These are phyloP conservation scores for Microdon myrmicae DNA, from an alignment of 2,888 invertebrate genomes.

Conservation along the genomic window DNA sequence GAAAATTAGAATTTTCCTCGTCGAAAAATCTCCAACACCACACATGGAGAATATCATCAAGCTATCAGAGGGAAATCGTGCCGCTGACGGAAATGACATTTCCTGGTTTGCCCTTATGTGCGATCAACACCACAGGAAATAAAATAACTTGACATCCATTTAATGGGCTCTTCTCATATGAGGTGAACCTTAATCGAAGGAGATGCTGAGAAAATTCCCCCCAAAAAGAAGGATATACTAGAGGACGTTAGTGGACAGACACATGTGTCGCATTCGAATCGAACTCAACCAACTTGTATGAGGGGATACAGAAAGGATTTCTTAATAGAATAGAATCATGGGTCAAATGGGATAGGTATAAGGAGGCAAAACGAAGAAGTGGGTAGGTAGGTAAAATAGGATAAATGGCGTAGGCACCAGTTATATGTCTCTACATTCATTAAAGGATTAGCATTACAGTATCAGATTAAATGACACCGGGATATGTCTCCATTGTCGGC, in stretches of 20 bases:
- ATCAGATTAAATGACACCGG: conserved; percentile 38
- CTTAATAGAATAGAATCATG: no score
- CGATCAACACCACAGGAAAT: conserved; percentile 31
- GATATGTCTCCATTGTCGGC: conserved; percentile 29
- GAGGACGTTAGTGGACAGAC: no score
- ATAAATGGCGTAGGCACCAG: no score
- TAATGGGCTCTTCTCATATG: conserved; percentile 38
- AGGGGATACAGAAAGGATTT: no score
- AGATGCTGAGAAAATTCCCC: not conserved
- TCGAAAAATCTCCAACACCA: not conserved
- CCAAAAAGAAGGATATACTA: no score
- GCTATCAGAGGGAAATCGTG: no score
- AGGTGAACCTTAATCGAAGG: conserved; percentile 9
- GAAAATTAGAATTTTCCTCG: conserved; percentile 31
- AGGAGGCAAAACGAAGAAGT: no score
- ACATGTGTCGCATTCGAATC: no score
- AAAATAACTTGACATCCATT: conserved; percentile 49
- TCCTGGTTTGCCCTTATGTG: conserved; percentile 26
- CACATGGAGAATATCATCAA: not conserved
- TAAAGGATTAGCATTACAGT: conserved; percentile 37
- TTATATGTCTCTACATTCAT: conserved; percentile 13
- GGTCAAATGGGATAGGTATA: no score
- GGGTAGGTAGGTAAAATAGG: no score
- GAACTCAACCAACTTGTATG: no score
- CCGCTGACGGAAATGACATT: conserved; percentile 31